Conservation (phyloP, 2,888 invertebrate genomes). For the Nasonia oneida region DNA sequence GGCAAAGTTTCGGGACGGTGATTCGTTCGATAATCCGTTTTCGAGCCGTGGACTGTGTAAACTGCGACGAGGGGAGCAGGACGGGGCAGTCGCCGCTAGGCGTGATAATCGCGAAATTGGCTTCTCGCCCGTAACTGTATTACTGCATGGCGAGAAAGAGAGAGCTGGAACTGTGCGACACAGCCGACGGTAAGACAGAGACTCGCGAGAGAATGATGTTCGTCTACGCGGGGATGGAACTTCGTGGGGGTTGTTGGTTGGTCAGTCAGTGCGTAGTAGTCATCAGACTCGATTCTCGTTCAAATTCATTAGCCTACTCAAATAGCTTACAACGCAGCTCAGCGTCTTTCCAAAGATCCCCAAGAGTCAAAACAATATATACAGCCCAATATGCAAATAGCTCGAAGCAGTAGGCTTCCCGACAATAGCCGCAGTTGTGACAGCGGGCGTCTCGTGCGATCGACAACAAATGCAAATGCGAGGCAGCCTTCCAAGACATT, state of each 20-base stretch:
- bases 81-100: slow-evolving; percentile 30
- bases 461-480: slow-evolving; percentile 63
- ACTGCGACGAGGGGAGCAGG: neutral
- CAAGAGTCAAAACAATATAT: neutral
- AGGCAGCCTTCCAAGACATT: slow-evolving; percentile 63
- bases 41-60: neutral
- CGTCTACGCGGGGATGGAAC: too few species aligned
- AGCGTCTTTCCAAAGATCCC: too few species aligned
- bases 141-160: slow-evolving; percentile 18
- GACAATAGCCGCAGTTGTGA: neutral
- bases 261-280: too few species aligned
- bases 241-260: too few species aligned
- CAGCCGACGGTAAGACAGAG: slow-evolving; percentile 16
- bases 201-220: too few species aligned
- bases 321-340: too few species aligned
- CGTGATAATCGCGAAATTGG: slow-evolving; percentile 60
- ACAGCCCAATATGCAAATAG: neutral
- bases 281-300: too few species aligned
- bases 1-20: neutral
- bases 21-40: slow-evolving; percentile 22
- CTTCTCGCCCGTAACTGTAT: slow-evolving; percentile 57
- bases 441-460: neutral
- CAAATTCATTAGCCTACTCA: too few species aligned
- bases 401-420: neutral
- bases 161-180: neutral